phyloP scores from a whole-genome alignment of 1,140 invertebrate species.

The Tetramorium parvispinum region DNA sequence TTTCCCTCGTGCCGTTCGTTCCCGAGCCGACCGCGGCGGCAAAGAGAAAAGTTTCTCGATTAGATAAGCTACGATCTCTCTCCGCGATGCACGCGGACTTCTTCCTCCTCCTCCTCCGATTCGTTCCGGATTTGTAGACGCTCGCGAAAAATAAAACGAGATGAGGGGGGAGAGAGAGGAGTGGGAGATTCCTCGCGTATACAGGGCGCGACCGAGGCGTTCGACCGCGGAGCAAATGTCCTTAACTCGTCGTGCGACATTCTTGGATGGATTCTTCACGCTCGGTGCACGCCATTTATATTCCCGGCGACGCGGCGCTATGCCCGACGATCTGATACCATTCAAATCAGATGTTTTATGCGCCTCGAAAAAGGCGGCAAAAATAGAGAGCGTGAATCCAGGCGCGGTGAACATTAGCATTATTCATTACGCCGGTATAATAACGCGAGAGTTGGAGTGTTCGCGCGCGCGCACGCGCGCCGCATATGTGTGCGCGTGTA shows the following conservation, averaged over 20 bases:
- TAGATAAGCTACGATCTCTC: constrained; percentile 63
- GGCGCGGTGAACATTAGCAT: constrained; percentile 56
- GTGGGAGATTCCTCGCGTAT: constrained; percentile 36
- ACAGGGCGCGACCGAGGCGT: constrained; percentile 61
- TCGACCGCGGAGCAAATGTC: constrained; percentile 56
- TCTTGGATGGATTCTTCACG: constrained; percentile 75
- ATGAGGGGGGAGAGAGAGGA: neutral
- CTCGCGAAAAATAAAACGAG: constrained; percentile 53
- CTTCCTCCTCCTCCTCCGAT: constrained; percentile 66
- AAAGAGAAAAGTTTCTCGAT: constrained; percentile 55
- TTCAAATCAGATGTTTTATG: constrained; percentile 68
- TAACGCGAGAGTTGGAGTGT: constrained; percentile 52
- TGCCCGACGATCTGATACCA: constrained; percentile 69
- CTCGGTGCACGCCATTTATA: constrained; percentile 69
- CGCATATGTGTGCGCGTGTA: neutral
- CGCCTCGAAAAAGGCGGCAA: constrained; percentile 67
- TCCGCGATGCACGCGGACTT: constrained; percentile 43
- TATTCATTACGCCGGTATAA: constrained; percentile 67
- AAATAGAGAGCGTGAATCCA: constrained; percentile 46
- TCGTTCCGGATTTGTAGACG: constrained; percentile 66
- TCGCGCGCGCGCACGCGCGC: neutral
- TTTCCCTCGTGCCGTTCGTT: constrained; percentile 11
- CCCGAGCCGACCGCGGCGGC: neutral
- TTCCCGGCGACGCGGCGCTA: constrained; percentile 44
- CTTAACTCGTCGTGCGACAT: constrained; percentile 73